These are phyloP conservation scores for Cephus cinctus DNA, from an alignment of 1,140 invertebrate species.

Conservation along the genomic window DNA sequence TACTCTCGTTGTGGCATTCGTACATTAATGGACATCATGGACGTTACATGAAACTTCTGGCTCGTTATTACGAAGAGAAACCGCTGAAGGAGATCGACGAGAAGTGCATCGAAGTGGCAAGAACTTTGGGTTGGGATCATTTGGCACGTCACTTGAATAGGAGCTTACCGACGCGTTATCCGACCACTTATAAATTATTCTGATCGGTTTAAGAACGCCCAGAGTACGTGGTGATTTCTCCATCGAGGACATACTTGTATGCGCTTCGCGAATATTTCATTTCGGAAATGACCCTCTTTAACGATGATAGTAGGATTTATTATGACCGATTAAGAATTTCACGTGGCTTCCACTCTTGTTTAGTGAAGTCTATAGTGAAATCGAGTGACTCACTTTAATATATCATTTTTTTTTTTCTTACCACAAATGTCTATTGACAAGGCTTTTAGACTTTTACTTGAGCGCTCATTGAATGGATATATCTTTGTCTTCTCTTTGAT, in stretches of 20 bases:
- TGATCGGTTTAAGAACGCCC: slow-evolving; percentile 41
- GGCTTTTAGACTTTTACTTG: too few species aligned
- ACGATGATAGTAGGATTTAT: too few species aligned
- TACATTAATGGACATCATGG: slow-evolving; percentile 76
- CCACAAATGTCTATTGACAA: too few species aligned
- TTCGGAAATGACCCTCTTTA: too few species aligned
- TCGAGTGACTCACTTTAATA: too few species aligned
- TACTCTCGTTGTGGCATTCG: slow-evolving; percentile 80
- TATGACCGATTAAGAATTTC: too few species aligned
- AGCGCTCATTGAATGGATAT: too few species aligned
- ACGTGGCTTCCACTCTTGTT: too few species aligned
- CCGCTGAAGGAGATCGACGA: slow-evolving; percentile 72
- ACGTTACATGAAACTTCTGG: slow-evolving; percentile 73
- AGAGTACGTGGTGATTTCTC: not conserved
- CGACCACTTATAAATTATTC: slow-evolving; percentile 64
- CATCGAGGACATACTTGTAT: not conserved
- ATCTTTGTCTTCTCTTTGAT: too few species aligned
- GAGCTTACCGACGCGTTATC: slow-evolving; percentile 65
- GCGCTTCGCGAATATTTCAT: too few species aligned
- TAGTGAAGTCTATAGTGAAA: too few species aligned
- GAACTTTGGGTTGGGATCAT: slow-evolving; percentile 69
- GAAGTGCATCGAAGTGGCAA: slow-evolving; percentile 67
- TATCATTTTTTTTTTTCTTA: too few species aligned
- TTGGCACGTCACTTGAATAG: slow-evolving; percentile 58
- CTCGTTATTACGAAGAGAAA: slow-evolving; percentile 79